Percentiles rank a stretch among this genome's conserved stretches.
These are phyloP conservation scores for Choloepus didactylus DNA, from an alignment of 2,797 vertebrate species.

Conservation along the genomic window DNA sequence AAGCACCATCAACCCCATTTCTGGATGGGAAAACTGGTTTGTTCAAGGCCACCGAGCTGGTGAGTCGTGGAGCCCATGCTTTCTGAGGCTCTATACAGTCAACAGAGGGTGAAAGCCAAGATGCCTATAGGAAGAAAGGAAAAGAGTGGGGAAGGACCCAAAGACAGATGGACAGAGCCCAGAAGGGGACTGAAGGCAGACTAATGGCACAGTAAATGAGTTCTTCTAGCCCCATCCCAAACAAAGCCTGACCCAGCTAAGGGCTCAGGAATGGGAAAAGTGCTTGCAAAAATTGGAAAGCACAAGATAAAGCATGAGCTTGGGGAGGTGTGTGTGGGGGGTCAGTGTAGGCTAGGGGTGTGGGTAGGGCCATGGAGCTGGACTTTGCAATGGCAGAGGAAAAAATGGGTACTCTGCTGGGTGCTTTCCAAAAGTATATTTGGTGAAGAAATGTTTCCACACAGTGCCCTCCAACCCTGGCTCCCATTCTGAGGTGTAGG, in stretches of 20 bases:
- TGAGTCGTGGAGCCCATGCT: not conserved
- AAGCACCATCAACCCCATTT: not conserved
- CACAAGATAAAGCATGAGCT: not conserved
- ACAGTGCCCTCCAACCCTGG: not conserved
- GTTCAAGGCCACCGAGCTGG: not conserved
- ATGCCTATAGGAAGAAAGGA: rapidly evolving
- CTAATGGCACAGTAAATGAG: not conserved
- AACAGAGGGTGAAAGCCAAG: not conserved
- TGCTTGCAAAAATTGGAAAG: not conserved
- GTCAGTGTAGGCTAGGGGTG: not conserved
- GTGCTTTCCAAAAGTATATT: too few relatives aligned
- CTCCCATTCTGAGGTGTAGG: not conserved
- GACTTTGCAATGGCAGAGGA: not conserved
- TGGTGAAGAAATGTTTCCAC: not conserved
- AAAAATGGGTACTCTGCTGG: not conserved
- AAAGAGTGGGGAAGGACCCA: not conserved
- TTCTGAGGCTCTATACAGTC: not conserved
- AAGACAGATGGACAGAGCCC: not conserved
- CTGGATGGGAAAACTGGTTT: not conserved
- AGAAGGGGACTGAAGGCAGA: not conserved
- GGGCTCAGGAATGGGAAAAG: not conserved
- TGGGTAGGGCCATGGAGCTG: not conserved
- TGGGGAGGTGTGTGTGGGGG: not conserved
- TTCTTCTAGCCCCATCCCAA: not conserved
- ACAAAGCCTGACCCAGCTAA: not conserved